These are phyloP conservation scores for Sardina pilchardus DNA, from an alignment of 2,113 vertebrate species.

Conservation along the genomic window DNA sequence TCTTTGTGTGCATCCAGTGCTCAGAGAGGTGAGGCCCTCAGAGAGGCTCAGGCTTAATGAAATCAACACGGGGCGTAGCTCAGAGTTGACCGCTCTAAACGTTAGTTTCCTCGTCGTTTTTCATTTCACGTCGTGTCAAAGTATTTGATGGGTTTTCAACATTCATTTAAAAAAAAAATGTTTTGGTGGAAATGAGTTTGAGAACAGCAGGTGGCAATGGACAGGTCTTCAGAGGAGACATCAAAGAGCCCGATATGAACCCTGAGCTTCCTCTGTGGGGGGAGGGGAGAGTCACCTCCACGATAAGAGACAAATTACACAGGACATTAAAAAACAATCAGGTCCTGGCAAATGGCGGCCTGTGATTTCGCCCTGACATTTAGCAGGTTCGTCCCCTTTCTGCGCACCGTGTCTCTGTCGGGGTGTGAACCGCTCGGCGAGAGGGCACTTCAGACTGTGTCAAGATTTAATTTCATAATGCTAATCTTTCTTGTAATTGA, in stretches of 20 bases:
- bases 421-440: not conserved
- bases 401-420: not conserved
- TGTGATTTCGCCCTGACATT: not conserved
- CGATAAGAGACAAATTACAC: not conserved
- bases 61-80: not conserved
- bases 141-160: not conserved
- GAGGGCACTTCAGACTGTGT: not conserved
- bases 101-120: not conserved
- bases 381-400: not conserved
- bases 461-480: conserved; percentile 25
- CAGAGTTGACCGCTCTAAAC: not conserved
- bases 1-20: not conserved
- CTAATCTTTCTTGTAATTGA: conserved; percentile 19
- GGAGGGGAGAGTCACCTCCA: not conserved
- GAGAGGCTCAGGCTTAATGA: not conserved
- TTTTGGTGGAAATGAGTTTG: not conserved
- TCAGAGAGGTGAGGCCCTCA: not conserved
- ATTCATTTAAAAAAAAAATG: not conserved
- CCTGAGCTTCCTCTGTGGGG: not conserved
- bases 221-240: not conserved
- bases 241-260: not conserved
- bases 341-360: not conserved
- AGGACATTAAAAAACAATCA: not conserved
- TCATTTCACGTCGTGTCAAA: not conserved
- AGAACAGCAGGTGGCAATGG: not conserved